These are phyloP conservation scores for Gnatocerus cornutus DNA, from an alignment of 2,888 invertebrate species.

Conservation along the genomic window DNA sequence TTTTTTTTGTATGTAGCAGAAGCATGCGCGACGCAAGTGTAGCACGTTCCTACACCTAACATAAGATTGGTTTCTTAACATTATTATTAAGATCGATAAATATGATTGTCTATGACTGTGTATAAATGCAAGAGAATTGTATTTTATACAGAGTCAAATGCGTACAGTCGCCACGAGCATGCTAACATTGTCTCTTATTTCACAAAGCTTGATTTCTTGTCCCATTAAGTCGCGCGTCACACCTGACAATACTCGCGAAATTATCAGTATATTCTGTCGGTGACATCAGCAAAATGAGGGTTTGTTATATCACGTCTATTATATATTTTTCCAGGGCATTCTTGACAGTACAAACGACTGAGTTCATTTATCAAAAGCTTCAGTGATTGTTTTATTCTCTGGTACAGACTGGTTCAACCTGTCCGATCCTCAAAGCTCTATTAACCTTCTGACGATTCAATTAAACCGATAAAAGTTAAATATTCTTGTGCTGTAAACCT, in stretches of 20 bases:
- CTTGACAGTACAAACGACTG: constrained; percentile 57
- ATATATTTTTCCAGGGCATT: constrained; percentile 48
- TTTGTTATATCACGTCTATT: constrained; percentile 55
- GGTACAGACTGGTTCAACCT: constrained; percentile 56
- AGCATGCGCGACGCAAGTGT: constrained; percentile 62
- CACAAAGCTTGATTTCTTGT: constrained; percentile 35
- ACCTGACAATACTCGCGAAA: constrained; percentile 30
- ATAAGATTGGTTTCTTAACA: constrained; percentile 65
- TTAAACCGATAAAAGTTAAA: constrained; percentile 42
- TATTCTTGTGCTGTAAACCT: constrained; percentile 16
- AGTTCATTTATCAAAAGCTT: constrained; percentile 58
- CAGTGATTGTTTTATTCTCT: constrained; percentile 59
- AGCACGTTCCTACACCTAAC: constrained; percentile 67
- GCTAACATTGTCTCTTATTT: constrained; percentile 48
- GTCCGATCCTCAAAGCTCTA: constrained; percentile 50
- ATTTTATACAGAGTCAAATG: constrained; percentile 67
- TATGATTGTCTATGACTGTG: constrained; percentile 70
- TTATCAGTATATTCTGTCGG: constrained; percentile 44
- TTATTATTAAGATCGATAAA: constrained; percentile 59
- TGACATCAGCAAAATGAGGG: constrained; percentile 49
- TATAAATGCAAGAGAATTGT: constrained; percentile 61
- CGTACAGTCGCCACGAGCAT: constrained; percentile 64
- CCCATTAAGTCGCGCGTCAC: constrained; percentile 38
- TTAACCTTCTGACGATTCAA: constrained; percentile 43
- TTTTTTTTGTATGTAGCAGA: constrained; percentile 47